phyloP scores from a whole-genome alignment of 2,888 invertebrate species.

The Archips crataeganus region DNA sequence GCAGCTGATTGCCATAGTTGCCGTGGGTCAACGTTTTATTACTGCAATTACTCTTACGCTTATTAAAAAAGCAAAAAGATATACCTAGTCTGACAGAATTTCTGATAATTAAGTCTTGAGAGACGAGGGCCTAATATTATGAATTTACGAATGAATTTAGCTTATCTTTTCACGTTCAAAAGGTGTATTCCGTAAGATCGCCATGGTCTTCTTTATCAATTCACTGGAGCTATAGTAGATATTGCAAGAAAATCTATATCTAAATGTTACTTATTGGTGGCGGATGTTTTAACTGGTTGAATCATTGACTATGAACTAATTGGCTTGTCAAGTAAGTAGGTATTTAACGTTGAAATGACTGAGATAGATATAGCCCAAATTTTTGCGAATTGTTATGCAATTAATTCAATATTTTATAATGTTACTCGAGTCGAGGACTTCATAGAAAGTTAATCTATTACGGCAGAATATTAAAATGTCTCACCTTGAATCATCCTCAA shows the following conservation, averaged over 20 bases:
- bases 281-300: conserved; percentile 32
- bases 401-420: not conserved
- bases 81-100: too few species aligned
- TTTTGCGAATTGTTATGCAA: not conserved
- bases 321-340: conserved; percentile 1
- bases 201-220: too few species aligned
- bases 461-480: conserved; percentile 49
- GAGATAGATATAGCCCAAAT: too few species aligned
- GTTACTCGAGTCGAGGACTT: not conserved
- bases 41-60: too few species aligned
- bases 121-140: too few species aligned
- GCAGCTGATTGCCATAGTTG: too few species aligned
- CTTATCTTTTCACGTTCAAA: too few species aligned
- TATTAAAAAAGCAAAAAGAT: too few species aligned
- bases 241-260: not conserved
- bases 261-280: not conserved
- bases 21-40: too few species aligned
- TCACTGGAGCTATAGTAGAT: not conserved
- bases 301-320: conserved; percentile 30
- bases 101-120: too few species aligned
- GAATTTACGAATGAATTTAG: too few species aligned
- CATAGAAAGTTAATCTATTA: conserved; percentile 17
- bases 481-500: conserved; percentile 65
- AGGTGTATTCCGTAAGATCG: too few species aligned
- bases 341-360: not conserved